Evolutionary conservation across 2,888 invertebrate species (phyloP), one percentile per base, ranked within the genome.

Genomic region (Drosophila siamana): DNA sequence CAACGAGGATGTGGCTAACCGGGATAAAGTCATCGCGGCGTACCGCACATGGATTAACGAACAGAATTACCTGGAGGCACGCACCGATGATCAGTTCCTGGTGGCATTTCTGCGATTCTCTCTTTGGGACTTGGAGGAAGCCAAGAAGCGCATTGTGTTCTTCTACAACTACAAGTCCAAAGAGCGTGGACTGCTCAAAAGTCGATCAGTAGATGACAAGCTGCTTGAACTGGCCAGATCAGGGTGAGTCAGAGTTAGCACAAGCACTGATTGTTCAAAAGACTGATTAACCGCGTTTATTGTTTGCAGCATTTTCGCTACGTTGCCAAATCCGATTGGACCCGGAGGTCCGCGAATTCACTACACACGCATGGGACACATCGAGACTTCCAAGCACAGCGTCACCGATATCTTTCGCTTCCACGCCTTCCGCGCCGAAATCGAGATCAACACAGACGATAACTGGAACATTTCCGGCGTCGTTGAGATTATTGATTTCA

Each of bases 401-500:
- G 89, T 90, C 11, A 74, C 83, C 36, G 90, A 90, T 44, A 84
- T 90, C 36, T 90, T 90, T 74, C 89, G 90, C 60, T 90, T 83
- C 62, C 90, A 91, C 57, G 78, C 83, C 52, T 83, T 90, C 70
- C 90, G 90, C 43, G 70, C 88, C 24, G 90, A 91, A 72, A 89
- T 90, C 13, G 90, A 90, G 74, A 75, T 83, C 24, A 90, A 90
- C 55, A 85, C 83, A 22, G 94, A 95, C 81, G 95, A 95, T 82
- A 93, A 94, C 81, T 93, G 93, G 74, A 92, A 93, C 48, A 92
- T 94, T 13, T 89, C 92, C 68, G 94, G 94, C 51, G 93, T 91
- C n/a, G 65, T 94, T 36, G 92, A 93, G 26, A 90, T 95, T 40
- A 91, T 94, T 11, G 95, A 95, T 89, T 91, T 94, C 15, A 88